Base-by-base conservation (phyloP, 2,113 vertebrate genomes). In the Ceyx melanurus region DNA sequence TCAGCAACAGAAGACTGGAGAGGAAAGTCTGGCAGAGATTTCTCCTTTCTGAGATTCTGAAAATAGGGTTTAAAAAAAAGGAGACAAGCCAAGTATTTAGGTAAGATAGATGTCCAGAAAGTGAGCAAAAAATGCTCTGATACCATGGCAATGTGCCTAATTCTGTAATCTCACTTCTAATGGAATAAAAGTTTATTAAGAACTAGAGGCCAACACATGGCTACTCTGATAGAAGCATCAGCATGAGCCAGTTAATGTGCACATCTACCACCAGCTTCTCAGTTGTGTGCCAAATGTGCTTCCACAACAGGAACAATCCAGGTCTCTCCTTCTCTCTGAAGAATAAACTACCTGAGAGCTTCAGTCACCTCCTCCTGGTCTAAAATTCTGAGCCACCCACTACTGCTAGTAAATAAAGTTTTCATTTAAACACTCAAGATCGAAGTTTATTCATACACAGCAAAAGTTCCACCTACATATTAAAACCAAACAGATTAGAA, bases 401-500 rank as follows among this genome's bases (percentile, higher is more conserved):
- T 92, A 54, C 3, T 79, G 71, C 92, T 95, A 81, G 87, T 62
- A 75, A 86, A 95, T 93, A 31, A 96, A 89, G 57, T 83, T 97
- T 96, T 94, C 45, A 58, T 95, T 97, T 97, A 95, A 97, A 97
- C 90, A 97, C 83, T 94, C 76, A 91, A 91, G 76, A 92, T 87
- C 95, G 84, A 76, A 86, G 79, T 97, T 98, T 97, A 98, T 97
- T 97, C 92, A 79, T 56, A 96, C 86, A 96, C 90, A 92, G 97
- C 93, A 92, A 68, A 94, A 89, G 76, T 95, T 94, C 85, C 95
- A 97, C 96, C 95, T 97, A 94, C 88, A 88, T 96, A 98, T 97
- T 97, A 97, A 97, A 97, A 97, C 94, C 97, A 97, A 97, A 94
- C 96, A 97, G 89, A 91, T 96, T 96, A 98, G 97, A 98, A 98